Conservation (phyloP, 2,888 invertebrate genomes). For the Oegoconia quadripuncta region DNA sequence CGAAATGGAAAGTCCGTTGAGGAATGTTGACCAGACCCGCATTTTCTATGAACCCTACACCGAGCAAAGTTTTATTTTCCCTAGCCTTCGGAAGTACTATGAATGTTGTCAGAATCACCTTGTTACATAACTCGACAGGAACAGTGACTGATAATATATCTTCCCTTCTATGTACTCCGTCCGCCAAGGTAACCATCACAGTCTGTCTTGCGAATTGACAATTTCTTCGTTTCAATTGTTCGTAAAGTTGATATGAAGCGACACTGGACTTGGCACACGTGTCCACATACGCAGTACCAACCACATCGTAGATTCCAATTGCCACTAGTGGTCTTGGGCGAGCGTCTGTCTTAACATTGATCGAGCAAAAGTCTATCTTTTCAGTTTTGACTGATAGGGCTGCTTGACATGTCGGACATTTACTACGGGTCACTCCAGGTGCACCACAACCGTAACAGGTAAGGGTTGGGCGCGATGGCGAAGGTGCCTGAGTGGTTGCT, state of each 20-base stretch:
- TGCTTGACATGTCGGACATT: constrained; percentile 16
- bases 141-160: not conserved
- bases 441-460: constrained; percentile 21
- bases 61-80: constrained; percentile 21
- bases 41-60: constrained; percentile 25
- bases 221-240: not conserved
- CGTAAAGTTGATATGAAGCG: constrained; percentile 10
- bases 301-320: not conserved
- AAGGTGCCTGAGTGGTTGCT: constrained; percentile 4
- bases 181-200: constrained; percentile 4
- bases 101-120: not conserved
- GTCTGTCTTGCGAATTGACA: constrained; percentile 1
- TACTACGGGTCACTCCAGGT: constrained; percentile 14
- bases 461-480: constrained; percentile 6
- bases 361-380: not conserved
- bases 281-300: constrained; percentile 9
- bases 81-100: constrained; percentile 20
- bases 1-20: constrained; percentile 19
- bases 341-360: constrained; percentile 5
- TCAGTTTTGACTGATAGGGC: not conserved
- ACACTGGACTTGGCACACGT: constrained; percentile 13
- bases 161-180: constrained; percentile 3
- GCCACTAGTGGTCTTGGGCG: constrained; percentile 7
- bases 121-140: not conserved
- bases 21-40: constrained; percentile 27